Evolutionary conservation across 2,113 vertebrate genomes (phyloP), one percentile per base, ranked within the genome.

Genomic region (Sigmodon hispidus): DNA sequence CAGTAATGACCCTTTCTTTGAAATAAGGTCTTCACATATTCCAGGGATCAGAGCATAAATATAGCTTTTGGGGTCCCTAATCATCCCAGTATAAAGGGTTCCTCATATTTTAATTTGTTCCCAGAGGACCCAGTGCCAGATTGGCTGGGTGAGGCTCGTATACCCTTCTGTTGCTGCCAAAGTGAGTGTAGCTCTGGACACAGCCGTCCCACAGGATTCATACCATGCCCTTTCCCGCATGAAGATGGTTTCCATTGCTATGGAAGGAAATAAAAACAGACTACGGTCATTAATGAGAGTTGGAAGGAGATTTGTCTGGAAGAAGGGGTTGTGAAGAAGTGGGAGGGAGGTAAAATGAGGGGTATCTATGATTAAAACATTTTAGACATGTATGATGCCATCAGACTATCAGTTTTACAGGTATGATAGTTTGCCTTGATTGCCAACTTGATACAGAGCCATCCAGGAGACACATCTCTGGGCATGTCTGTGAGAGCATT

Each of bases 11-110:
- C 5, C 36, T 21, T 75, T 86, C 61, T 79, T 45, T 43, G 45
- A 90, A 89, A 80, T 45, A 67, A 81, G 40, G 34, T 75, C 50
- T 1, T 26, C 36, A 81, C n/a, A 29, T 24, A 6, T 81, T 43
- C 29, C 21, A 11, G 52, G 73, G 22, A 4, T 86, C 75, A 70
- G 34, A 67, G 34, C 24, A 40, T 34, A 61, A 65, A 5, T 8
- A 17, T 8, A 10, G 9, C 19, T 73, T 85, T 31, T 3, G 26
- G 50, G 2, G 6, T 5, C 8, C 24, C 11, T 0, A 12, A 36
- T 85, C 34, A 31, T 4, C 45, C 34, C 5, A 57, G 12, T 34
- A 8, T 34, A 15, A 16, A 3, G 57, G 34, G 8, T 89, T 36
- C 55, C 52, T 63, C 29, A 43, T 55, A 22, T 87, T 72, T 55